Base-by-base conservation (phyloP, 1,140 invertebrate species). In the Lerema accius region DNA sequence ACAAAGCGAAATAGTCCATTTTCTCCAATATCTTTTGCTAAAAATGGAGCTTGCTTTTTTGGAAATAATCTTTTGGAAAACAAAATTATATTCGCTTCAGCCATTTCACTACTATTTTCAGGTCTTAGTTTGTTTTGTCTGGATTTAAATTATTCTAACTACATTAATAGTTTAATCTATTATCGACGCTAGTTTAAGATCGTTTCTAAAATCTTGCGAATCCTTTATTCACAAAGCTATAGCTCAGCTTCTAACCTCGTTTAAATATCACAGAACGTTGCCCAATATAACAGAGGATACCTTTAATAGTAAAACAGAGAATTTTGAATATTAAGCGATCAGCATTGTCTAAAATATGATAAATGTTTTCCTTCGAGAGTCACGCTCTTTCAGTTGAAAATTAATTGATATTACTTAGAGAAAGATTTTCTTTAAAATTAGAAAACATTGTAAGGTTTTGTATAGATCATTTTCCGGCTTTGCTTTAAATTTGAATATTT, bases 151-250 rank as follows among this genome's bases (percentile, higher is more conserved):
- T n/a, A n/a, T n/a, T n/a, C n/a, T 9, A 32, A 1, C 7, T 3
- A 32, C 28, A 32, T 9, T 32, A 32, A 32, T 32, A 1, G 9
- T 32, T 32, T 32, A 32, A 7, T 4, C 28, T 32, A 32, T n/a
- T n/a, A n/a, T n/a, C n/a, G n/a, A n/a, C n/a, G n/a, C n/a, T n/a
- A n/a, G n/a, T n/a, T n/a, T n/a, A n/a, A n/a, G n/a, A n/a, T n/a
- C n/a, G n/a, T n/a, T 11, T 6, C 15, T 0, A 17, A 48, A 48
- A 48, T 48, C 4, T 48, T 14, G 17, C n/a, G 0, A 48, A 28
- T 48, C 23, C 19, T 48, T 28, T 28, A 48, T 48, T 48, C 45
- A 48, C 45, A 48, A 48, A 48, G 45, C 35, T 11, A 37, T 37
- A 9, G 35, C 35, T 48, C 17, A 13, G 11, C 11, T 48, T 42